These are phyloP conservation scores for Campylomormyrus tamandua DNA, from an alignment of 2,113 vertebrate species.

Conservation along the genomic window DNA sequence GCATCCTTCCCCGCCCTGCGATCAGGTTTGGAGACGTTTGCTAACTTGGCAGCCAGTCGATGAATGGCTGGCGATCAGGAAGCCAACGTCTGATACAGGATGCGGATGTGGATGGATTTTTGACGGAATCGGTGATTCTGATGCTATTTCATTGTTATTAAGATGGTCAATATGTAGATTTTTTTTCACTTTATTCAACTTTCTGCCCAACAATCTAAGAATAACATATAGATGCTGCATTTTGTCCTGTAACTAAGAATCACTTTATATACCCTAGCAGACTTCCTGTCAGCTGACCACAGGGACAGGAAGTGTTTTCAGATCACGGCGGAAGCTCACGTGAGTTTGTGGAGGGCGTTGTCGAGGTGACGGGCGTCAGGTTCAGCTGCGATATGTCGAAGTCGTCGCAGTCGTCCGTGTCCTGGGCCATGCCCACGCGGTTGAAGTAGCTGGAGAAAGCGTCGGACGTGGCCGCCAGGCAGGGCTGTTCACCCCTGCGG, in stretches of 20 bases:
- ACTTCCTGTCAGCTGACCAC: background rate
- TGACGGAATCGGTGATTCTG: background rate
- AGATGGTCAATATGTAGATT: background rate
- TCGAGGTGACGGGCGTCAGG: constrained; percentile 96
- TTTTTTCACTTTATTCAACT: no score
- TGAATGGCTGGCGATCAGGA: background rate
- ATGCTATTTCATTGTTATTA: background rate
- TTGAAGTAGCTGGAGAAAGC: constrained; percentile 96
- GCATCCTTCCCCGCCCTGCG: background rate
- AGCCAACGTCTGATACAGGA: background rate
- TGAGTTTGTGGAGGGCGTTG: constrained; percentile 94
- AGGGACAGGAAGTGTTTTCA: background rate
- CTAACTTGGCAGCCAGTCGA: background rate
- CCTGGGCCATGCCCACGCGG: constrained; percentile 92
- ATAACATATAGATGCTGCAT: background rate
- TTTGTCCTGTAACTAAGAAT: background rate
- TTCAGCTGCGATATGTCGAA: constrained; percentile 99
- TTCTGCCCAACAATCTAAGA: no score
- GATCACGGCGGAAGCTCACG: constrained; percentile 66
- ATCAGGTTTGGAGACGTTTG: background rate
- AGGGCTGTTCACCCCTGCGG: constrained; percentile 79
- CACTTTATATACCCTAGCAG: background rate
- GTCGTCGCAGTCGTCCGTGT: constrained; percentile 96
- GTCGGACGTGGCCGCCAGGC: constrained; percentile 85
- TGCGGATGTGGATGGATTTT: background rate